Conservation (phyloP, 2,797 vertebrate genomes). For the Rhodeus uyekii region DNA sequence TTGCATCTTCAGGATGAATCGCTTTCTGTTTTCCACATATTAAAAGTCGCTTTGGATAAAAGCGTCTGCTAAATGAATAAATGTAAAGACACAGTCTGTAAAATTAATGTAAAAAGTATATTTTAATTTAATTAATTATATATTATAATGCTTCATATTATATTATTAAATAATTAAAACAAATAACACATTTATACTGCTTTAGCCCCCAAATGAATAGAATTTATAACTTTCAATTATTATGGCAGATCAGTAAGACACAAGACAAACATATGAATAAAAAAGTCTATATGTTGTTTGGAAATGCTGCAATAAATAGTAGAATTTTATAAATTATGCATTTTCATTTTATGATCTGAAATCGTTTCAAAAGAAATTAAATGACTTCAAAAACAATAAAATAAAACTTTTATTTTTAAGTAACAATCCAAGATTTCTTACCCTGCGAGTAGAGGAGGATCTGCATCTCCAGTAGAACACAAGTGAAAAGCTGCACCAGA, state of each 20-base stretch:
- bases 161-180: no score
- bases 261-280: background rate
- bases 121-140: no score
- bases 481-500: conserved; percentile 93
- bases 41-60: no score
- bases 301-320: background rate
- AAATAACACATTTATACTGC: background rate
- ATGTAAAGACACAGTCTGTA: background rate
- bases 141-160: no score
- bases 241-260: background rate
- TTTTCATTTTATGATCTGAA: background rate
- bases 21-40: no score
- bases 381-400: no score
- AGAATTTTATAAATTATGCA: background rate
- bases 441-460: conserved; percentile 96
- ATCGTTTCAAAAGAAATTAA: no score
- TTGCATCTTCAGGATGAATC: no score
- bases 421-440: conserved; percentile 62
- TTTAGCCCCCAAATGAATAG: background rate
- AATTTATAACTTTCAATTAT: background rate
- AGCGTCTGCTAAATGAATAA: no score
- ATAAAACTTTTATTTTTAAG: background rate
- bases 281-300: background rate
- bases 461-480: conserved; percentile 94
- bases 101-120: background rate